Percentiles rank a stretch among this genome's conserved stretches.
These are phyloP conservation scores for Aleiodes testaceus DNA, from an alignment of 2,888 invertebrate species.

Conservation along the genomic window DNA sequence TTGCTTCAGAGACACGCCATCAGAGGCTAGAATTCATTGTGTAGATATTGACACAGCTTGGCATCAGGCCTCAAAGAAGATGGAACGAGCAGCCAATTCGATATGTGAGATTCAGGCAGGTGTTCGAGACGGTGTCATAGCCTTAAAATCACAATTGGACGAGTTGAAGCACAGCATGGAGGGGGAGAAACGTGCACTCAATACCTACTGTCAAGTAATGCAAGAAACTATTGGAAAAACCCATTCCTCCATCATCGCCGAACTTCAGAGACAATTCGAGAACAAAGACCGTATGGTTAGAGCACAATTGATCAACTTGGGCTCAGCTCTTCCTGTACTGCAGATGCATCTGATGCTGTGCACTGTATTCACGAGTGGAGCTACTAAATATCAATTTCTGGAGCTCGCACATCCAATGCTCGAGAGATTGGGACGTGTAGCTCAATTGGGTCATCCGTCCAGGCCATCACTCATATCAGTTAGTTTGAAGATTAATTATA, in stretches of 20 bases:
- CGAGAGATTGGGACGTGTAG: conserved; percentile 79
- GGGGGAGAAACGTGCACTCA: conserved; percentile 79
- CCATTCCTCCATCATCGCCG: conserved; percentile 79
- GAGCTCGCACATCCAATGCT: conserved; percentile 81
- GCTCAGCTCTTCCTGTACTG: conserved; percentile 80
- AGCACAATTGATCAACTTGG: conserved; percentile 75
- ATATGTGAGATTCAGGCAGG: conserved; percentile 79
- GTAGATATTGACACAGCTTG: conserved; percentile 85
- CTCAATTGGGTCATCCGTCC: conserved; percentile 78
- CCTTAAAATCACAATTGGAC: conserved; percentile 79
- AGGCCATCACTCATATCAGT: conserved; percentile 69
- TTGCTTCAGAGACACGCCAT: conserved; percentile 82
- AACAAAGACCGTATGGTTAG: conserved; percentile 76
- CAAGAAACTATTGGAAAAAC: conserved; percentile 81
- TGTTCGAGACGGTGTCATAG: conserved; percentile 80
- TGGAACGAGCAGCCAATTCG: conserved; percentile 77
- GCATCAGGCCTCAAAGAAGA: conserved; percentile 80
- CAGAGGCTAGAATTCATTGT: conserved; percentile 80
- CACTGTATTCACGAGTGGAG: conserved; percentile 81
- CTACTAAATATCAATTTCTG: conserved; percentile 84
- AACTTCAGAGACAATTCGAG: conserved; percentile 79
- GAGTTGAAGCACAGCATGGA: conserved; percentile 80
- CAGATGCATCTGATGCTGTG: conserved; percentile 82
- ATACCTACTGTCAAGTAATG: conserved; percentile 79
- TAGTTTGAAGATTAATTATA: conserved; percentile 75